These are phyloP conservation scores for Subacronicta megacephala DNA, from an alignment of 2,888 invertebrate species.

Conservation along the genomic window DNA sequence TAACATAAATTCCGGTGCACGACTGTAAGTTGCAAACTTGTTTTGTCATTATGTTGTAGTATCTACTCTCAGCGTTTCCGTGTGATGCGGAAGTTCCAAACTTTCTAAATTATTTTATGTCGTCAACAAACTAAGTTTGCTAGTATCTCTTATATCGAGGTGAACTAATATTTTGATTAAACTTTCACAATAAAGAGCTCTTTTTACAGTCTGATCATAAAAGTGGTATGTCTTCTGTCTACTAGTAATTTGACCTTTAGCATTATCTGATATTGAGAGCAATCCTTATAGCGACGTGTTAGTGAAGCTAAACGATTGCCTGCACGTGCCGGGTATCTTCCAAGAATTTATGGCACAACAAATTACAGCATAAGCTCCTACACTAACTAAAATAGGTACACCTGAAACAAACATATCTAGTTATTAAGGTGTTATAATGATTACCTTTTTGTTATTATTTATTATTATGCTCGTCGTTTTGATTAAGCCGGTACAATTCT, in stretches of 20 bases:
- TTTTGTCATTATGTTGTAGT: conserved; percentile 64
- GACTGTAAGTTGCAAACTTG: conserved; percentile 80
- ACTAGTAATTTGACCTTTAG: conserved; percentile 78
- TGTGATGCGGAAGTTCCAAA: conserved; percentile 64
- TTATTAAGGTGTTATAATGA: not conserved
- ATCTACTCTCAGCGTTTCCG: conserved; percentile 57
- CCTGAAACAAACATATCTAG: not conserved
- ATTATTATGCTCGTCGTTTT: too few species aligned
- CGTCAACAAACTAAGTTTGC: conserved; percentile 64
- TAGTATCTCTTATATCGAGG: conserved; percentile 59
- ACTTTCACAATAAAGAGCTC: conserved; percentile 72
- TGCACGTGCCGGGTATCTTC: conserved; percentile 44
- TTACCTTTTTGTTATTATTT: too few species aligned
- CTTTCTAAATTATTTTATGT: conserved; percentile 73
- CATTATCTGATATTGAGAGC: conserved; percentile 66
- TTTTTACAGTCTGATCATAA: conserved; percentile 76
- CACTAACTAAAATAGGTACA: conserved; percentile 9
- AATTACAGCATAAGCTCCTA: conserved; percentile 3
- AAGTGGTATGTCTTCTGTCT: conserved; percentile 63
- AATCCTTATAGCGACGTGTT: conserved; percentile 67
- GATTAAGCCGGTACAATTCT: too few species aligned
- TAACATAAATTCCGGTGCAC: conserved; percentile 61
- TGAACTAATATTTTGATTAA: conserved; percentile 69
- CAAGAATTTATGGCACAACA: conserved; percentile 24
- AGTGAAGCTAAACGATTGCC: conserved; percentile 63